Percentiles rank a stretch among this genome's conserved stretches.
Conservation (phyloP, 2,888 invertebrate species). For the Augiades crinisus region DNA sequence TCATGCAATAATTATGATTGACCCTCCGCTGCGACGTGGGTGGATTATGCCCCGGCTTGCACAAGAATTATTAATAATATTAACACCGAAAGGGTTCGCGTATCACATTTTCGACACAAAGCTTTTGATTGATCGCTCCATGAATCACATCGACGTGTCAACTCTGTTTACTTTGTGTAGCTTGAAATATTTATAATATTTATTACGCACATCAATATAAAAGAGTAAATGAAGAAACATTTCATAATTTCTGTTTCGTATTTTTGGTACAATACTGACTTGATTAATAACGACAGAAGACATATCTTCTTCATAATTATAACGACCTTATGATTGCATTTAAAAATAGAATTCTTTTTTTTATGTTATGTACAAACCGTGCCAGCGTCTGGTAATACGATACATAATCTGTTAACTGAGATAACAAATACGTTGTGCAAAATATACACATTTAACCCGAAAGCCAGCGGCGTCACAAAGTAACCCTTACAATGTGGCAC, state of each 20-base stretch:
- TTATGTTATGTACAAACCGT: too few relatives aligned
- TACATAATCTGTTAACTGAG: slow-evolving; percentile 4
- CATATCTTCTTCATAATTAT: background rate
- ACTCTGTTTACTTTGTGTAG: slow-evolving; percentile 12
- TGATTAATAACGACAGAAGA: background rate
- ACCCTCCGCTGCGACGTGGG: slow-evolving; percentile 41
- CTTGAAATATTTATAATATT: slow-evolving; percentile 18
- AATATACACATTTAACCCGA: slow-evolving; percentile 35
- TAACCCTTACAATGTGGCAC: slow-evolving; percentile 54
- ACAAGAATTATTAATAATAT: slow-evolving; percentile 26
- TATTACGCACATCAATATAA: slow-evolving; percentile 1
- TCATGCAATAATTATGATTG: slow-evolving; percentile 33
- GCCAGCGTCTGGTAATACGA: too few relatives aligned
- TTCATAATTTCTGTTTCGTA: background rate
- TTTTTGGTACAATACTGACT: background rate
- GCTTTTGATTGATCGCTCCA: slow-evolving; percentile 35
- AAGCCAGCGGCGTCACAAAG: slow-evolving; percentile 53
- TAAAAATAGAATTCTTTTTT: too few relatives aligned
- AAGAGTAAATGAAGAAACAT: background rate
- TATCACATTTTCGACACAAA: slow-evolving; percentile 44
- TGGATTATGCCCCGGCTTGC: slow-evolving; percentile 34
- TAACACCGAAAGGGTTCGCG: slow-evolving; percentile 44
- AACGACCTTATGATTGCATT: too few relatives aligned
- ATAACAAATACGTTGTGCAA: slow-evolving; percentile 34
- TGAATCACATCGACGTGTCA: slow-evolving; percentile 22